Conservation (phyloP, 2,888 invertebrate genomes). For the Ethmia dodecea region DNA sequence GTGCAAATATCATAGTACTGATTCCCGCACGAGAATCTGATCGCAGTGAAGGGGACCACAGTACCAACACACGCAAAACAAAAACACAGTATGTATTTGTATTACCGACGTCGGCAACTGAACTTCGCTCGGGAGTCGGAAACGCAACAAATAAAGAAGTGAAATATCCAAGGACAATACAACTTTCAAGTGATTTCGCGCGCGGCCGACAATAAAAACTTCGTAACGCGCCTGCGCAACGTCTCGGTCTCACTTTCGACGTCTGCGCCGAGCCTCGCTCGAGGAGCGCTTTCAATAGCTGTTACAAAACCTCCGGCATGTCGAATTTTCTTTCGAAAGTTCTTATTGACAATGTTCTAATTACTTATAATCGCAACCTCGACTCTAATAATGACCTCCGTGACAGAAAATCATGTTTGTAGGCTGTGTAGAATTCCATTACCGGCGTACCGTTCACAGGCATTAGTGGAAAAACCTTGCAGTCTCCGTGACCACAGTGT, state of each 20-base stretch:
- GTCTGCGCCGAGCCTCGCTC: conserved; percentile 54
- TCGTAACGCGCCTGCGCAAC: conserved; percentile 74
- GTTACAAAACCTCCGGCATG: conserved; percentile 64
- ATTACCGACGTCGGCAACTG: conserved; percentile 54
- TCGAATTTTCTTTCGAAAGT: conserved; percentile 69
- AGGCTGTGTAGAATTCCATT: conserved; percentile 15
- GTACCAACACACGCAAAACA: conserved; percentile 45
- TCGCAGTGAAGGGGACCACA: conserved; percentile 55
- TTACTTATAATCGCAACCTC: conserved; percentile 17
- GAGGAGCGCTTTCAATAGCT: conserved; percentile 64
- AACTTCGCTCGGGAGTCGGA: conserved; percentile 67
- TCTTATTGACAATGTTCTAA: conserved; percentile 41
- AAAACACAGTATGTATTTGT: too few species aligned
- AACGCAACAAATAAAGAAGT: conserved; percentile 72
- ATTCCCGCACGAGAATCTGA: too few species aligned
- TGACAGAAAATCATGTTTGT: conserved; percentile 17
- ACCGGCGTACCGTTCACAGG: conserved; percentile 18
- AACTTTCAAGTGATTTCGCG: conserved; percentile 78
- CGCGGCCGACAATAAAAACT: conserved; percentile 75
- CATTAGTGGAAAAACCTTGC: conserved; percentile 32
- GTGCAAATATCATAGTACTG: conserved; percentile 8
- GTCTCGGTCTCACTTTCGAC: conserved; percentile 73
- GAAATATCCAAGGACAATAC: conserved; percentile 76
- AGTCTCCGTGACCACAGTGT: conserved; percentile 41
- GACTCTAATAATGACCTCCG: conserved; percentile 13